These are phyloP conservation scores for Zaprionus lineosus DNA, from an alignment of 2,888 invertebrate genomes.

Conservation along the genomic window DNA sequence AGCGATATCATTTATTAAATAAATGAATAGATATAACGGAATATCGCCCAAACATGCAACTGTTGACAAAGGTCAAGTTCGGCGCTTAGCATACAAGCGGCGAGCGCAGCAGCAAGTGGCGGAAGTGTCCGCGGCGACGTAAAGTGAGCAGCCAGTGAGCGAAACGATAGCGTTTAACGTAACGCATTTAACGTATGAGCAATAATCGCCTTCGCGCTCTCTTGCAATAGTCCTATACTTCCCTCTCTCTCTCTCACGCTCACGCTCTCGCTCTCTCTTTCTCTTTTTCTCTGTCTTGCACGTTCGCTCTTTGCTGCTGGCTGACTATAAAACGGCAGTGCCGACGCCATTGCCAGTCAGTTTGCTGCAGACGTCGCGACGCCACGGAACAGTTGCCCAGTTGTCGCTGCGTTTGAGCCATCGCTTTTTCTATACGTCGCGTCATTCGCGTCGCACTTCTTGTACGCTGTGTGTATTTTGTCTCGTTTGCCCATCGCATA, in stretches of 20 bases:
- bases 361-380: conserved; percentile 59
- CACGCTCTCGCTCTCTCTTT: neutral
- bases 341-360: conserved; percentile 38
- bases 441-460: conserved; percentile 15
- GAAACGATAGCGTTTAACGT: conserved; percentile 28
- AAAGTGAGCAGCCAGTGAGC: conserved; percentile 31
- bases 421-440: conserved; percentile 22
- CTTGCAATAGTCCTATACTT: neutral
- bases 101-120: conserved; percentile 23
- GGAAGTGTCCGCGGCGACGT: neutral
- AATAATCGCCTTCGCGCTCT: conserved; percentile 4
- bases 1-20: conserved; percentile 36
- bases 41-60: conserved; percentile 24
- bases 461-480: conserved; percentile 6
- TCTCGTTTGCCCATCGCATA: conserved; percentile 4
- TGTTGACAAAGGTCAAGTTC: conserved; percentile 75
- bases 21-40: neutral
- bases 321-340: conserved; percentile 52
- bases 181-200: neutral
- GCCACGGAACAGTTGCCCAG: conserved; percentile 40
- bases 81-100: conserved; percentile 33
- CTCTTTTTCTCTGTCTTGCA: neutral
- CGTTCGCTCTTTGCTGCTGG: conserved; percentile 1
- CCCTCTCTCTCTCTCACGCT: conserved; percentile 6
- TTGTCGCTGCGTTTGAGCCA: conserved; percentile 16